These are phyloP conservation scores for Epizoanthus ramosus DNA, from an alignment of 92 coral and sea anemone species.

Conservation along the genomic window DNA sequence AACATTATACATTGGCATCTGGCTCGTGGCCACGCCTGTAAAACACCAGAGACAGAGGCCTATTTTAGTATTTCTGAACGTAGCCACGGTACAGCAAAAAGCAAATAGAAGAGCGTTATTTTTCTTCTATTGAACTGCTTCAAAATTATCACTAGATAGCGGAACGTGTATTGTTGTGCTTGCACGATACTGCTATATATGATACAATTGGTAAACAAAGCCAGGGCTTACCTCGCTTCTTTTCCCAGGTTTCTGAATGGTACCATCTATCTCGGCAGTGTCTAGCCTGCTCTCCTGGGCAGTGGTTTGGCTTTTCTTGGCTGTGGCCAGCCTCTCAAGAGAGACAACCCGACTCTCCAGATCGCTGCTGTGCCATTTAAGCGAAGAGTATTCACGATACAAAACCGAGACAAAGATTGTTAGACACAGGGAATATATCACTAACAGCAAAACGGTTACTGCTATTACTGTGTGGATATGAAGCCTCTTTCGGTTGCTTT, in stretches of 20 bases:
- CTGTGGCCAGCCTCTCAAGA: slow-evolving; percentile 43
- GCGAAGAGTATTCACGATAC: too few species aligned
- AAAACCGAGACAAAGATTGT: slow-evolving; percentile 55
- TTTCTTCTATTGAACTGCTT: too few species aligned
- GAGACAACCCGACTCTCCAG: slow-evolving; percentile 59
- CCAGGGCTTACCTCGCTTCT: neutral
- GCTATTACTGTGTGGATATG: slow-evolving; percentile 4
- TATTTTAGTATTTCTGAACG: too few species aligned
- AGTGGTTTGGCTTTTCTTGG: neutral
- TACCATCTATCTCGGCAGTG: neutral
- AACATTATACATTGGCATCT: too few species aligned
- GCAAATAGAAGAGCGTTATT: too few species aligned
- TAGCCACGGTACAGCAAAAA: too few species aligned
- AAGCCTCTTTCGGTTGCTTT: neutral
- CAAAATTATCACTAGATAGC: too few species aligned
- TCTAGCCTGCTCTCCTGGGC: neutral
- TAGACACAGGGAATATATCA: slow-evolving; percentile 67
- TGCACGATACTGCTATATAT: neutral
- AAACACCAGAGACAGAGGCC: too few species aligned
- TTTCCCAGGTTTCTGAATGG: neutral
- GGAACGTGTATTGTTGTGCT: too few species aligned
- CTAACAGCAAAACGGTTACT: slow-evolving; percentile 47
- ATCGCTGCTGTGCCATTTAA: slow-evolving; percentile 56
- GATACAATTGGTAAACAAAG: neutral
- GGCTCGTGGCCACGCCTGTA: too few species aligned